Evolutionary conservation across 2,797 vertebrate species (phyloP).

Genomic region (Geotrypetes seraphini): DNA sequence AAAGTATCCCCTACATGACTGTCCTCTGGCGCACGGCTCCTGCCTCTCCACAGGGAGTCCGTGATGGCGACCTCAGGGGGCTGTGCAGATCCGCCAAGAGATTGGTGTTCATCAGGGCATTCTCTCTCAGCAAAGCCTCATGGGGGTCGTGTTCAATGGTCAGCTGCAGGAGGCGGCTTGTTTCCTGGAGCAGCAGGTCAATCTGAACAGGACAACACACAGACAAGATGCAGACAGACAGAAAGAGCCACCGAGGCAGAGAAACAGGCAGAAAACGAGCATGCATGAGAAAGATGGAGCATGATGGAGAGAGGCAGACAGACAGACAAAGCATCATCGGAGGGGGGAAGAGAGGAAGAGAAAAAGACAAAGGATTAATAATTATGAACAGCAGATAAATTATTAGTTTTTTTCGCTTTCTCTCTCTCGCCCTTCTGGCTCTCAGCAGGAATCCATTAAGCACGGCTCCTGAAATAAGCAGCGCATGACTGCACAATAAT

Average conservation of each 20-base stretch:
- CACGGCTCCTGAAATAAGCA: too few relatives aligned
- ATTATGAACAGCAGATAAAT: too few relatives aligned
- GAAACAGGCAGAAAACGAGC: too few relatives aligned
- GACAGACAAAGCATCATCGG: background rate
- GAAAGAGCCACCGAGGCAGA: background rate
- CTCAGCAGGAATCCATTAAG: too few relatives aligned
- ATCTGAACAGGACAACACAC: constrained; percentile 50
- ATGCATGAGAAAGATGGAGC: background rate
- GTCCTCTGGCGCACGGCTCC: constrained; percentile 37
- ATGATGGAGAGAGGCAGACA: background rate
- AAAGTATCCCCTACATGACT: constrained; percentile 68
- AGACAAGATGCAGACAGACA: too few relatives aligned
- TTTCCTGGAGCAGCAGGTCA: constrained; percentile 88
- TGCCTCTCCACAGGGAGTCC: constrained; percentile 53
- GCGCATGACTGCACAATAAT: too few relatives aligned
- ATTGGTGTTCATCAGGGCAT: constrained; percentile 40
- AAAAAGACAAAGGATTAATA: too few relatives aligned
- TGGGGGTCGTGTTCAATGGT: constrained; percentile 93
- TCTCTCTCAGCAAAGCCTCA: constrained; percentile 28
- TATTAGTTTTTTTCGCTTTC: too few relatives aligned
- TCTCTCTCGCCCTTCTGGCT: too few relatives aligned
- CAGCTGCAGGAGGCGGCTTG: constrained; percentile 85
- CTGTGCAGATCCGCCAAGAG: constrained; percentile 46
- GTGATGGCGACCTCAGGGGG: constrained; percentile 44
- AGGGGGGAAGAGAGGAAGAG: too few relatives aligned